These are phyloP conservation scores for Pinctada fucata DNA, from an alignment of 2,888 invertebrate species.

Conservation along the genomic window DNA sequence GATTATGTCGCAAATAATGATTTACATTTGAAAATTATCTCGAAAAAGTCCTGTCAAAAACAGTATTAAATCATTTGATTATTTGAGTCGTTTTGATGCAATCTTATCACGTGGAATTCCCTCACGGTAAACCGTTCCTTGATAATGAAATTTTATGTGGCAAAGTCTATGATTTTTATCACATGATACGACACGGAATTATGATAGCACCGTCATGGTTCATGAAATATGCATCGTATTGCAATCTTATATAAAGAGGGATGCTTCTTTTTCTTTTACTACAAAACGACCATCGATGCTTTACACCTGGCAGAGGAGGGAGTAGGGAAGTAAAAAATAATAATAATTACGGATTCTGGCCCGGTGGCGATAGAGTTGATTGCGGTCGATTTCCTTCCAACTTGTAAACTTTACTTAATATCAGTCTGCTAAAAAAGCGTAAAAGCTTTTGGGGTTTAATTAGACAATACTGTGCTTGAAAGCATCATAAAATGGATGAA, in stretches of 20 bases:
- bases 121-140: not conserved
- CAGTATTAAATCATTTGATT: not conserved
- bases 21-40: not conserved
- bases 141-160: constrained; percentile 1
- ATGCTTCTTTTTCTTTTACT: not conserved
- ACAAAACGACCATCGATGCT: not conserved
- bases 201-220: not conserved
- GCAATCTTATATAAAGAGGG: not conserved
- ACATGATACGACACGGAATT: not conserved
- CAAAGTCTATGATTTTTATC: not conserved
- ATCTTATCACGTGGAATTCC: constrained; percentile 1
- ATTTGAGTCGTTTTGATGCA: not conserved
- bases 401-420: too few relatives aligned
- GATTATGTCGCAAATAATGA: not conserved
- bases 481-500: too few relatives aligned
- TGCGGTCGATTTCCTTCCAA: not conserved
- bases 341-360: not conserved
- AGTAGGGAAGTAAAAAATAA: not conserved
- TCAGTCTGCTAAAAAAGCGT: too few relatives aligned
- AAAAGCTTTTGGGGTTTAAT: too few relatives aligned
- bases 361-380: not conserved
- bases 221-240: not conserved
- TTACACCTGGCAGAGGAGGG: not conserved
- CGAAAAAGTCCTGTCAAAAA: not conserved
- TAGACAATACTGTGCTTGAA: too few relatives aligned